Conservation (phyloP, 2,797 vertebrate species). For the Anniella stebbinsi region DNA sequence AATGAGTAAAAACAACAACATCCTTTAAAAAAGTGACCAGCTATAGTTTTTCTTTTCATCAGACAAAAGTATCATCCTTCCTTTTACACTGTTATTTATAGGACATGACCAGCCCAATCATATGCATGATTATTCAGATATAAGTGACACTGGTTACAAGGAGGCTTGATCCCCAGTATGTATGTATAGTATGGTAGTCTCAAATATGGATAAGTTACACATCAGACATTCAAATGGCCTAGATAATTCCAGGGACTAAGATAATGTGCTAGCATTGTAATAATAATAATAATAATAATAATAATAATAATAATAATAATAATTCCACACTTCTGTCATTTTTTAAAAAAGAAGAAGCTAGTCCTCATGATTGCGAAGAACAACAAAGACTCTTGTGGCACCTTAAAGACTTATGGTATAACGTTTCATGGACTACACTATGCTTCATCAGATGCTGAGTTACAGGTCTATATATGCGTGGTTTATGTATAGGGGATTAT, state of each 20-base stretch:
- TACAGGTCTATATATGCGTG: no score
- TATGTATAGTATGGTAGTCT: background rate
- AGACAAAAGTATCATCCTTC: background rate
- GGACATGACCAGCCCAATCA: background rate
- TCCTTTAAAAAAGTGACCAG: background rate
- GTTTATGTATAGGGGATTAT: no score
- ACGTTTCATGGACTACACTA: no score
- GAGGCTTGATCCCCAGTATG: background rate
- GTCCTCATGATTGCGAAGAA: background rate
- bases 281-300: no score
- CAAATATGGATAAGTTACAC: background rate
- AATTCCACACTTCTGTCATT: background rate
- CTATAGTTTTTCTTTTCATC: background rate
- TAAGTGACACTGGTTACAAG: background rate
- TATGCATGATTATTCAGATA: background rate
- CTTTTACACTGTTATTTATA: background rate
- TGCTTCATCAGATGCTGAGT: no score
- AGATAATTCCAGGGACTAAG: background rate
- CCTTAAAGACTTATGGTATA: background rate
- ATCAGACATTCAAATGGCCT: background rate
- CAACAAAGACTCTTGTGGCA: background rate
- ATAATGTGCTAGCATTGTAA: background rate
- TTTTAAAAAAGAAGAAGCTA: background rate
- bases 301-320: no score
- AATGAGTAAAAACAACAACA: conserved; percentile 29